Base-by-base conservation (phyloP, 2,113 vertebrate genomes). In the Gambusia holbrooki region DNA sequence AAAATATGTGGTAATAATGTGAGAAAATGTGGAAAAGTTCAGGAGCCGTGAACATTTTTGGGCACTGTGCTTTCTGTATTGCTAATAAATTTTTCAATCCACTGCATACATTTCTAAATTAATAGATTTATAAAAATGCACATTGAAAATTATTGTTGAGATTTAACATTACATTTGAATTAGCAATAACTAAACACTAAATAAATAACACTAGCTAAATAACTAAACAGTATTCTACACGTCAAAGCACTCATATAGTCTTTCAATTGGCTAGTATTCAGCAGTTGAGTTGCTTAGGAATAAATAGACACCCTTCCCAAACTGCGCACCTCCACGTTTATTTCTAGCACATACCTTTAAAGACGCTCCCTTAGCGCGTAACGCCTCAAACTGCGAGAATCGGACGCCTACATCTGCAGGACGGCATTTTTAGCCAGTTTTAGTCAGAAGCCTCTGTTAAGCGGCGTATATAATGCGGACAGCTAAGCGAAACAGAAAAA, bases 331-430 rank as follows among this genome's bases (percentile, higher is more conserved):
- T 94, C 87, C 70, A 95, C 94, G 94, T 94, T 94, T 90, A 83
- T 69, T 51, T 81, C 35, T 77, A 69, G 84, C 86, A 75, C 74
- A 72, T 78, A 72, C 91, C 90, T 94, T 94, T 93, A 84, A 89
- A 92, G 93, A 95, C 94, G 88, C 91, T 95, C 94, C 94, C 94
- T 95, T 87, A 92, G 85, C 73, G 7, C 10, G 27, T 25, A 30
- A 48, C 79, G 32, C 19, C 83, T 48, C 62, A 51, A 76, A 71
- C 71, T 33, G 69, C 74, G 7, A 73, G 67, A 30, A 66, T 48
- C 30, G 10, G 1, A 71, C 15, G 69, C 71, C 84, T 62, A 62
- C 79, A 65, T 74, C 74, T 66, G 30, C 42, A 25, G 15, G 40
- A 65, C 7, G 5, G 22, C 2, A 27, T 17, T 28, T 51, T 13